phyloP scores from a whole-genome alignment of 2,888 invertebrate genomes.

The Cephus rjabovi region DNA sequence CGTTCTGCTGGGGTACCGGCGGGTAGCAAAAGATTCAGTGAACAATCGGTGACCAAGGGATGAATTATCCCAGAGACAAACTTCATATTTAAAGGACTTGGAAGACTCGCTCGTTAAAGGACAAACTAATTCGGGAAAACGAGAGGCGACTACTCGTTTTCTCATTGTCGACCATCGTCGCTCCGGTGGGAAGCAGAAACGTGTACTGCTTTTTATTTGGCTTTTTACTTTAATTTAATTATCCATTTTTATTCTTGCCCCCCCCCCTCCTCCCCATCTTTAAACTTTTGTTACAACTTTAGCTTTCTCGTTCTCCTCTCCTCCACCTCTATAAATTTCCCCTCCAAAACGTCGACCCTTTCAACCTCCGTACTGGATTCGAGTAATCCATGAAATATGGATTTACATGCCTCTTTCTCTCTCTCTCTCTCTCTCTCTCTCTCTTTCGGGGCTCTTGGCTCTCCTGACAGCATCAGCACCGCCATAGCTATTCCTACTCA shows the following conservation, averaged over 20 bases:
- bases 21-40: too few relatives aligned
- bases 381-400: slow-evolving; percentile 14
- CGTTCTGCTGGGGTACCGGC: not conserved
- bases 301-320: not conserved
- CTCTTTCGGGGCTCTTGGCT: not conserved
- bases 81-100: not conserved
- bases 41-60: not conserved
- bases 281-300: not conserved
- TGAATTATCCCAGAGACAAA: not conserved
- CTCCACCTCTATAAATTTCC: not conserved
- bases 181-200: not conserved
- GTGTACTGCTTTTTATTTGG: not conserved
- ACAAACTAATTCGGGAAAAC: not conserved
- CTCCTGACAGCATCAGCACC: not conserved
- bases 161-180: not conserved
- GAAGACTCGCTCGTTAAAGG: not conserved
- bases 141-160: not conserved
- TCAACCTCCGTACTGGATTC: not conserved
- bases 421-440: not conserved
- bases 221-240: not conserved
- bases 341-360: not conserved
- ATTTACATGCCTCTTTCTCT: slow-evolving; percentile 8
- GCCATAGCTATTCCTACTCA: not conserved
- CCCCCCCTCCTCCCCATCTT: not conserved
- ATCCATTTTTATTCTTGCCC: not conserved